Evolutionary conservation across 2,797 vertebrate genomes (phyloP).

Genomic region (Propithecus perrieri): DNA sequence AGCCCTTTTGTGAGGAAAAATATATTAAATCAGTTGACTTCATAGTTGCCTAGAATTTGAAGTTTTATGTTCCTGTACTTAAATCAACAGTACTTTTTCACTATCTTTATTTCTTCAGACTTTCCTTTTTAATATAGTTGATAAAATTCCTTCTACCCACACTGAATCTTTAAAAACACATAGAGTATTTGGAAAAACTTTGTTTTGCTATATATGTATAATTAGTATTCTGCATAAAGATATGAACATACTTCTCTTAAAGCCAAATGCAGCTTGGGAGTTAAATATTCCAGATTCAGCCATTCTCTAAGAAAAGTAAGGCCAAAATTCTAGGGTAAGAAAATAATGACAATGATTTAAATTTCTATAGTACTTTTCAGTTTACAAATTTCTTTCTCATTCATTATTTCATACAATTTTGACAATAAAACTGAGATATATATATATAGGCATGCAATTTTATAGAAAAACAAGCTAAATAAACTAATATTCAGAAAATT

Average conservation of each 20-base stretch:
- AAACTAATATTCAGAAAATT: not conserved
- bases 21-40: not conserved
- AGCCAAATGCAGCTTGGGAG: not conserved
- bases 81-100: not conserved
- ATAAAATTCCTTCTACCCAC: not conserved
- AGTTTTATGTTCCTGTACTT: not conserved
- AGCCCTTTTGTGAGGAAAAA: not conserved
- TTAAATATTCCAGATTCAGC: not conserved
- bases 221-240: not conserved
- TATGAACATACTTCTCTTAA: not conserved
- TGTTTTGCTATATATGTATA: not conserved
- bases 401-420: constrained; percentile 33
- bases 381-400: constrained; percentile 10
- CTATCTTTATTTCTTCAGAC: not conserved
- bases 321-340: not conserved
- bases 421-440: not conserved
- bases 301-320: not conserved
- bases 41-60: constrained; percentile 28
- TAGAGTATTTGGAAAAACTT: not conserved
- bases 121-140: not conserved
- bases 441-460: not conserved
- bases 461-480: not conserved
- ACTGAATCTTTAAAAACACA: not conserved
- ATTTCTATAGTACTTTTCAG: not conserved
- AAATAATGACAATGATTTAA: not conserved